Conservation (phyloP, 1,140 invertebrate genomes). For the Lepidostoma basale region DNA sequence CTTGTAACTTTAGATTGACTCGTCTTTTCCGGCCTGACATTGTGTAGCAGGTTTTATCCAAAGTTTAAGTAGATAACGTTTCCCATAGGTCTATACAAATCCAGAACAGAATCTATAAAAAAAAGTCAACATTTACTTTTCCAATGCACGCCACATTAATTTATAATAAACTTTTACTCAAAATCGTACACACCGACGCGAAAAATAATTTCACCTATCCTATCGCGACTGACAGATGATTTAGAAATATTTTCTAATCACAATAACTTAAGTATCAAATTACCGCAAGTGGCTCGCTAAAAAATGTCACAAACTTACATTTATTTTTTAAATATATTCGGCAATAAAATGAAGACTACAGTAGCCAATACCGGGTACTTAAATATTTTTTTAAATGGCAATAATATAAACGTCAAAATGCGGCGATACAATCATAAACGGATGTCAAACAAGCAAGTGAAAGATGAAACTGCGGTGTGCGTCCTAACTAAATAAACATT, state of each 20-base stretch:
- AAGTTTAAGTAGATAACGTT: conserved; percentile 8
- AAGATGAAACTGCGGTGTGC: no score
- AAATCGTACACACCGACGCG: background rate
- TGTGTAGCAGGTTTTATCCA: conserved; percentile 20
- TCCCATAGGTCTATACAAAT: conserved; percentile 26
- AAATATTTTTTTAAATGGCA: background rate
- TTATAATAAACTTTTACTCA: background rate
- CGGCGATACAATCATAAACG: no score
- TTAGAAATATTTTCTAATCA: conserved; percentile 32
- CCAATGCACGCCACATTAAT: background rate
- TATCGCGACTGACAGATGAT: background rate
- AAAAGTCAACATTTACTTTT: conserved; percentile 20
- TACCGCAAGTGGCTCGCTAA: conserved; percentile 19
- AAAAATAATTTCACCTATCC: background rate
- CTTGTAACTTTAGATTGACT: conserved; percentile 57
- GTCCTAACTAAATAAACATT: no score
- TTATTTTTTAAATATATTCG: conserved; percentile 5
- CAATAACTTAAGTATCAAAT: conserved; percentile 27
- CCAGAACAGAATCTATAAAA: conserved; percentile 27
- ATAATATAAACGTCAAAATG: background rate
- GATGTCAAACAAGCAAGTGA: no score
- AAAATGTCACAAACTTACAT: conserved; percentile 23
- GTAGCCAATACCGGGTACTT: no score
- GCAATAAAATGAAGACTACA: conserved; percentile 8
- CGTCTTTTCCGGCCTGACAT: conserved; percentile 48